Evolutionary conservation across 1,140 invertebrate genomes (phyloP).

Genomic region (Leptopilina clavipes): DNA sequence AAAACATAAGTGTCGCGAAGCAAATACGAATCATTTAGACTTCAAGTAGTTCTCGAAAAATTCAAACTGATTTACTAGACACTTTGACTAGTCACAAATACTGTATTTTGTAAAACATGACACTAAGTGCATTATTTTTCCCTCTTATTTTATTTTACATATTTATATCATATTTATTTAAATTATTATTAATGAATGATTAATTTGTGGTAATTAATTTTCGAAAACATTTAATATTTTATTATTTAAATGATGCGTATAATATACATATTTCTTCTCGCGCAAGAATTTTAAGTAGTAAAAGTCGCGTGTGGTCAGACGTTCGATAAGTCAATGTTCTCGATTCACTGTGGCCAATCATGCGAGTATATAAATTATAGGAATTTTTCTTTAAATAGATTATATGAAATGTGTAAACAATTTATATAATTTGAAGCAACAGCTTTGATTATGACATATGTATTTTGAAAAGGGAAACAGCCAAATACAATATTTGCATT

Average conservation of each 20-base stretch:
- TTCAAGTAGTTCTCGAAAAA: constrained; percentile 36
- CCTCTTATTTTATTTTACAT: too few species aligned
- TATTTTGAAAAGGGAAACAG: background rate
- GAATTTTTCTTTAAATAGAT: background rate
- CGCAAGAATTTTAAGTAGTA: background rate
- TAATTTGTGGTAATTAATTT: too few species aligned
- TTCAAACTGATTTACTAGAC: constrained; percentile 37
- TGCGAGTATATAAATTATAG: background rate
- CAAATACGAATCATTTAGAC: background rate
- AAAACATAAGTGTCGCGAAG: background rate
- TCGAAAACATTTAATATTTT: too few species aligned
- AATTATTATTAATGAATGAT: too few species aligned
- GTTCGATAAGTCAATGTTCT: background rate
- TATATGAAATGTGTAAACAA: background rate
- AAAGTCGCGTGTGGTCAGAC: background rate
- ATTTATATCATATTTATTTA: too few species aligned
- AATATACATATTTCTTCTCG: too few species aligned
- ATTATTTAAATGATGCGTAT: too few species aligned
- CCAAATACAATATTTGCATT: constrained; percentile 45
- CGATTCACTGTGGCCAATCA: too few species aligned
- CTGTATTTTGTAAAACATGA: constrained; percentile 10
- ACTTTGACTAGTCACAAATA: constrained; percentile 17
- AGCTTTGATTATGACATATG: constrained; percentile 37
- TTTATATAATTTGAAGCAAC: background rate
- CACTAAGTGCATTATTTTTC: background rate